These are phyloP conservation scores for Sparidentex hasta DNA, from an alignment of 2,797 vertebrate species.

Conservation along the genomic window DNA sequence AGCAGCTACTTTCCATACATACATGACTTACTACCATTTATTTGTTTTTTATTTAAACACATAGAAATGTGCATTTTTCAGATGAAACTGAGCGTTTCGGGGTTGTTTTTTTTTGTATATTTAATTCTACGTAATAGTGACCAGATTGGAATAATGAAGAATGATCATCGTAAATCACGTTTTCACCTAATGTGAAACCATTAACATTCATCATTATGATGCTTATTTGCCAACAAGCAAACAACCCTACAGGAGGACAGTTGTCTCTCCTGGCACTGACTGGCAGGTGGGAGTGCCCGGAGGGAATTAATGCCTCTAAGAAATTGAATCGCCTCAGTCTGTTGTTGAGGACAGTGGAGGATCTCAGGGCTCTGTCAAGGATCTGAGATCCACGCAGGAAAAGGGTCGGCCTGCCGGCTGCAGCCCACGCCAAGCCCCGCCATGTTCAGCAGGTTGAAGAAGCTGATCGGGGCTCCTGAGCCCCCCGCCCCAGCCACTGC, in stretches of 20 bases:
- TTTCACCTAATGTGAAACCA: neutral
- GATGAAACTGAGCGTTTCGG: neutral
- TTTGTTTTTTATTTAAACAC: neutral
- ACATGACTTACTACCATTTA: neutral
- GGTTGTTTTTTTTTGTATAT: neutral
- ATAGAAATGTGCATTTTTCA: neutral
- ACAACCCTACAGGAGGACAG: neutral
- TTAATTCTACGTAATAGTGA: neutral
- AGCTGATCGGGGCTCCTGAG: slow-evolving; percentile 56
- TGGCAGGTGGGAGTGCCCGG: slow-evolving; percentile 52
- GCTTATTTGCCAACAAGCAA: neutral
- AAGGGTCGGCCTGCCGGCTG: neutral
- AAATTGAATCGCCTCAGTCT: slow-evolving; percentile 66
- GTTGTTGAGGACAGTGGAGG: slow-evolving; percentile 26
- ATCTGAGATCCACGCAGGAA: neutral
- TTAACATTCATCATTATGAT: neutral
- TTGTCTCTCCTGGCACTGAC: slow-evolving; percentile 21
- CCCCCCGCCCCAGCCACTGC: slow-evolving; percentile 31
- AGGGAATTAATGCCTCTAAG: slow-evolving; percentile 74
- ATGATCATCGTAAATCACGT: neutral
- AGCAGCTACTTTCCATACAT: neutral
- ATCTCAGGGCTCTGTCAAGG: neutral
- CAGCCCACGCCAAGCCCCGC: neutral
- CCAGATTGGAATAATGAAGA: slow-evolving; percentile 1
- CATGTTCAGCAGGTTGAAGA: slow-evolving; percentile 81